Conservation (phyloP, 2,113 vertebrate genomes). For the Limnothrissa miodon region DNA sequence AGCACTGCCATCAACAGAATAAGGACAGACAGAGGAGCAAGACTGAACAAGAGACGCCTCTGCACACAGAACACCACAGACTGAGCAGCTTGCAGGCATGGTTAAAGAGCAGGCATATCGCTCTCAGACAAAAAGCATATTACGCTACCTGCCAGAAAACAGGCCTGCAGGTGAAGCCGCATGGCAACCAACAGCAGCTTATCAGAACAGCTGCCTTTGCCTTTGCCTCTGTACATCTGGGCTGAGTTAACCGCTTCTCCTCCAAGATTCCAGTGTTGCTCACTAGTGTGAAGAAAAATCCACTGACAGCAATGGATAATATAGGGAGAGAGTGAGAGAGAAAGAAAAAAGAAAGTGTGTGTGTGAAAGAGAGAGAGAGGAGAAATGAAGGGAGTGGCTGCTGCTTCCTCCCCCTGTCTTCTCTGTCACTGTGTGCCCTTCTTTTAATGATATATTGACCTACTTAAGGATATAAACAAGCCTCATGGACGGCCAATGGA, state of each 20-base stretch:
- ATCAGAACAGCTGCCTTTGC: not conserved
- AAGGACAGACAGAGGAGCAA: not conserved
- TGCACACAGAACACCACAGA: not conserved
- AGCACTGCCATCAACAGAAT: not conserved
- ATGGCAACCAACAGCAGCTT: not conserved
- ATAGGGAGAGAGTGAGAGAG: not conserved
- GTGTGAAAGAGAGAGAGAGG: not conserved
- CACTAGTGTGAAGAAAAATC: not conserved
- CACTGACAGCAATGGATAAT: not conserved
- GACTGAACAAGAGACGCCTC: not conserved
- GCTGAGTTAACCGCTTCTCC: not conserved
- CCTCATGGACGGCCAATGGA: not conserved
- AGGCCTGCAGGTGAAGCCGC: not conserved
- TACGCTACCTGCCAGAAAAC: not conserved
- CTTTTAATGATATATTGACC: conserved; percentile 39
- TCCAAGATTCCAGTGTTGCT: not conserved
- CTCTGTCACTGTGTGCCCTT: conserved; percentile 16
- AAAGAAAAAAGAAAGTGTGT: not conserved
- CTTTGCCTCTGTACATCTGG: not conserved
- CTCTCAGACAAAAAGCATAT: not conserved
- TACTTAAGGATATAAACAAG: conserved; percentile 38
- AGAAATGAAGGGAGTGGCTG: not conserved
- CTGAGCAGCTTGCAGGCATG: not conserved
- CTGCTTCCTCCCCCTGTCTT: not conserved
- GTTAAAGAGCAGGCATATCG: not conserved